Evolutionary conservation across 2,113 vertebrate species (phyloP).

Genomic region (Malurus alboscapulatus): DNA sequence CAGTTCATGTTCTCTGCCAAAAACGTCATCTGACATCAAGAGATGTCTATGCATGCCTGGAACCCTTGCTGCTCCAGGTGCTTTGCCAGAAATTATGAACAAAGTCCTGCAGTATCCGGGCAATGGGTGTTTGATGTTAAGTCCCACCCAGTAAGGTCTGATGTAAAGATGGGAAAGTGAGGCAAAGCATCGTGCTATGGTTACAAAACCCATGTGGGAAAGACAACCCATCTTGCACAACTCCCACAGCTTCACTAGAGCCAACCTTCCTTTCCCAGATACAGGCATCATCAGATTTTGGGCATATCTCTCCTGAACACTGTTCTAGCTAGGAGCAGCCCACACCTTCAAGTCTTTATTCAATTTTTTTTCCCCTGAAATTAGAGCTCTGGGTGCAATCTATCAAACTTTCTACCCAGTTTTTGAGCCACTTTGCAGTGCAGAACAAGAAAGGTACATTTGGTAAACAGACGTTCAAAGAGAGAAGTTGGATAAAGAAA

Average conservation of each 20-base stretch:
- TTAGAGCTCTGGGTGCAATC: background rate
- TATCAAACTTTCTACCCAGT: background rate
- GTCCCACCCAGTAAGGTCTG: background rate
- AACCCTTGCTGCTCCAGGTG: background rate
- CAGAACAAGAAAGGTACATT: background rate
- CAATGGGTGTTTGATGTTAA: background rate
- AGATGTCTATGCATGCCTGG: background rate
- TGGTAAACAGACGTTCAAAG: background rate
- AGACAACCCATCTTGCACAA: background rate
- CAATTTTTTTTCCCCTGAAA: background rate
- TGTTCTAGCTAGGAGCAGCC: background rate
- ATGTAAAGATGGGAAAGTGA: background rate
- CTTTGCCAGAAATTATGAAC: background rate
- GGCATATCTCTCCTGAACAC: background rate
- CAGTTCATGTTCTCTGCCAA: background rate
- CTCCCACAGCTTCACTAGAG: background rate
- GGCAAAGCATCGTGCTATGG: background rate
- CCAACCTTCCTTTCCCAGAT: background rate
- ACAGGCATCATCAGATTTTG: background rate
- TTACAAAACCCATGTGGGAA: background rate
- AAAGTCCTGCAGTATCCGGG: background rate
- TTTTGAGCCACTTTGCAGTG: background rate
- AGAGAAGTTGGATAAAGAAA: background rate
- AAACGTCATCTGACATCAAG: background rate
- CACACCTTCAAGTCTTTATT: background rate